Evolutionary conservation across 1,140 invertebrate species (phyloP), one percentile per base, ranked within the genome.

Genomic region (Planococcus citri): DNA sequence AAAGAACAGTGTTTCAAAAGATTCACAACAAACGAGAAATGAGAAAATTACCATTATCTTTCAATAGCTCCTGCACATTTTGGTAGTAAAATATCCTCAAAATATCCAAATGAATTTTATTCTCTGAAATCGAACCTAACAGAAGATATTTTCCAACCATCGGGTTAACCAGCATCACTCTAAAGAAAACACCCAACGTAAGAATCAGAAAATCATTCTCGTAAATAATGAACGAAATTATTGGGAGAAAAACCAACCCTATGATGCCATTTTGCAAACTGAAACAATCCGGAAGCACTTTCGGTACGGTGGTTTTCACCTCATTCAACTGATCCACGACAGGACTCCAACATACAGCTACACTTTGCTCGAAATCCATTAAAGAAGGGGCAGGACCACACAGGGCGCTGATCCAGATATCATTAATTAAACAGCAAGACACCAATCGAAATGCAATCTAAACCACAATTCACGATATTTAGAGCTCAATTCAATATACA

Each of bases 391-490:
- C 86, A 1, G 88, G 87, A 1, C 90, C 90, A 79, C 90, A 91
- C 8, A 94, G 79, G 4, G 88, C 85, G 72, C 88, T 78, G 0
- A 91, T 83, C 78, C 90, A 86, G 2, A 92, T 84, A 72, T 87
- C 83, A 69, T 84, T 82, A n/a, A 88, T 79, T 14, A 93, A 77
- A 69, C 86, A 85, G 73, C 89, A 86, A 4, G 87, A 86, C 10
- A 93, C 83, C 64, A 92, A 83, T 74, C 91, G 81, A 75, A 91
- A 91, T 12, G 89, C 89, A 1, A 91, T 84, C 89, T 92, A 76
- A 73, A 80, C 24, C 8, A 64, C 12, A 27, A 25, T 24, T 64
- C 10, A 24, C 6, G 10, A 17, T 64, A n/a, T 9, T 51, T 51
- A n/a, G 41, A n/a, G n/a, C 4, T 4, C 41, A 51, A 51, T 51